These are phyloP conservation scores for Eupleurogrammus muticus DNA, from an alignment of 2,797 vertebrate genomes.

Conservation along the genomic window DNA sequence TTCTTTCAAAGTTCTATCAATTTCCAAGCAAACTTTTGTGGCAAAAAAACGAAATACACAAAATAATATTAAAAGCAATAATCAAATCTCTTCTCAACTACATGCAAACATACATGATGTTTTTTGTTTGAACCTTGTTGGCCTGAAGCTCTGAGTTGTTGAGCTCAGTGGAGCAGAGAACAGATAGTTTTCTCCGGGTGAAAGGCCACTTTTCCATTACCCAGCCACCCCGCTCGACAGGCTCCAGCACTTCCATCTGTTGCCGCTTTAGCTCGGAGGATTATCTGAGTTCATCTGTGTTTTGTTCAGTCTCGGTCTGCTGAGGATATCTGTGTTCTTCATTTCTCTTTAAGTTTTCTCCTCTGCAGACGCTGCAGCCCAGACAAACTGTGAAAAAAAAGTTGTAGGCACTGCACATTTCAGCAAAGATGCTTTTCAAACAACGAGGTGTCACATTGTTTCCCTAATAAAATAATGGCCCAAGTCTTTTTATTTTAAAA, in stretches of 20 bases:
- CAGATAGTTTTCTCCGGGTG: neutral
- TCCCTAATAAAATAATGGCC: no score
- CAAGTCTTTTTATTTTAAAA: no score
- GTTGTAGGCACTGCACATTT: no score
- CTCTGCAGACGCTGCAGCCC: neutral
- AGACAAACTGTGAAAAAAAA: neutral
- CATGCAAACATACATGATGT: no score
- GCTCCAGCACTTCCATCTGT: neutral
- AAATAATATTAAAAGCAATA: no score
- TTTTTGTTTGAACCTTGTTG: neutral
- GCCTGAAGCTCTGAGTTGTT: neutral
- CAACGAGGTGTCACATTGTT: no score
- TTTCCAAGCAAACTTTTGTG: no score
- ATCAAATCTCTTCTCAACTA: no score
- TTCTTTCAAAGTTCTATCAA: no score
- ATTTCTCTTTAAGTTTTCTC: neutral
- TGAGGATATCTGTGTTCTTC: neutral
- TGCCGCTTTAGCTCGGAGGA: neutral
- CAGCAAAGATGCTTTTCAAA: no score
- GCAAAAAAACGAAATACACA: no score
- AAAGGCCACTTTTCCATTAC: neutral
- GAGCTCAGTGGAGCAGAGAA: conserved; percentile 15
- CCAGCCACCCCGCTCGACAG: neutral
- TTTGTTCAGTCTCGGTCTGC: neutral
- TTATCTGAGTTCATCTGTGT: no score